Conservation (phyloP, 1,140 invertebrate species). For the Ridgeia piscesae region DNA sequence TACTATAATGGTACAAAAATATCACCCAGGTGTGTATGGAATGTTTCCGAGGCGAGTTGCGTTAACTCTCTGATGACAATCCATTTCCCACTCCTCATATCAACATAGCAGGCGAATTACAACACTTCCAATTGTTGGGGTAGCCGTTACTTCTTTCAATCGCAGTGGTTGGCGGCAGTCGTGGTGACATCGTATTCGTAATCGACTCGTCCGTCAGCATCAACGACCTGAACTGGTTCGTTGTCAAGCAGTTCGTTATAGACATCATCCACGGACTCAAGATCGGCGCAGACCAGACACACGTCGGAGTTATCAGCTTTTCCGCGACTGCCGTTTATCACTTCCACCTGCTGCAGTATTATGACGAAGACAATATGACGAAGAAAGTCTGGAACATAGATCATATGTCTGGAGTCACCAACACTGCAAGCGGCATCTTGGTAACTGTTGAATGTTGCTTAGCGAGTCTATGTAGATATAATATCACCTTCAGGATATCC, state of each 20-base stretch:
- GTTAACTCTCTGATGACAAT: too few relatives aligned
- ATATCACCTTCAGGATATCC: too few relatives aligned
- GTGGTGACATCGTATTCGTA: not conserved
- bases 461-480: too few relatives aligned
- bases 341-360: not conserved
- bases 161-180: not conserved
- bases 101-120: too few relatives aligned
- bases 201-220: not conserved
- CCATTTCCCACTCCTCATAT: too few relatives aligned
- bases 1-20: too few relatives aligned
- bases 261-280: not conserved
- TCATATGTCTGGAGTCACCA: not conserved
- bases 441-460: not conserved
- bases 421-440: not conserved
- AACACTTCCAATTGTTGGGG: too few relatives aligned
- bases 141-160: too few relatives aligned
- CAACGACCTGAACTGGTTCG: not conserved
- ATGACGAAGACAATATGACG: not conserved
- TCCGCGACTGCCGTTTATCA: not conserved
- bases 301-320: not conserved
- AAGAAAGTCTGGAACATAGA: not conserved
- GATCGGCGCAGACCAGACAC: not conserved
- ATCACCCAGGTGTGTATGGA: too few relatives aligned
- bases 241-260: not conserved
- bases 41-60: too few relatives aligned